Percentiles rank a stretch among this genome's conserved stretches.
Evolutionary conservation across 2,888 invertebrate genomes (phyloP).

Genomic region (Hoplodrina ambigua): DNA sequence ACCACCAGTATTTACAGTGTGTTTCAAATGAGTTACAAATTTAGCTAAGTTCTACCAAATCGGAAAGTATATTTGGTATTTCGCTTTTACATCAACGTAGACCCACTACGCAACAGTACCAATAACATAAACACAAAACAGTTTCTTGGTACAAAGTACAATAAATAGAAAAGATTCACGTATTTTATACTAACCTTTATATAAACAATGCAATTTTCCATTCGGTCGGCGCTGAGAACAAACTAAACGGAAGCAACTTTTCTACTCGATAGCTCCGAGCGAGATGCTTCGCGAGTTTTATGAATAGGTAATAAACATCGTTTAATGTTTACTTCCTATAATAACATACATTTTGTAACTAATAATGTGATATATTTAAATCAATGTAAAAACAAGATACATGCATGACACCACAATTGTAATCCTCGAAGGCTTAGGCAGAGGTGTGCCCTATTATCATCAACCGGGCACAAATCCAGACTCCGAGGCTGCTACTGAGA

Average conservation of each 20-base stretch:
- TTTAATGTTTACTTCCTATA: conserved; percentile 55
- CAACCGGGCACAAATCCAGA: too few relatives aligned
- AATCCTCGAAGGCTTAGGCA: too few relatives aligned
- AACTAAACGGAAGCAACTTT: conserved; percentile 68
- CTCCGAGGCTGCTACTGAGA: too few relatives aligned
- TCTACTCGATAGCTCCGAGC: conserved; percentile 64
- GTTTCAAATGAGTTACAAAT: too few relatives aligned
- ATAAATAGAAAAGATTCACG: conserved; percentile 44
- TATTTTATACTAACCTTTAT: conserved; percentile 53
- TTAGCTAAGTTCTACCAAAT: too few relatives aligned
- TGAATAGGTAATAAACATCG: conserved; percentile 65
- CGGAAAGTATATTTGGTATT: too few relatives aligned
- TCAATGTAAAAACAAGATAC: too few relatives aligned
- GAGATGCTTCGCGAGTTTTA: conserved; percentile 60
- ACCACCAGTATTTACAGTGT: background rate
- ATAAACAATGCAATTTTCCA: conserved; percentile 71
- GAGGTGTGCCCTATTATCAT: too few relatives aligned
- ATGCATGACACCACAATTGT: too few relatives aligned
- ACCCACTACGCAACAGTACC: conserved; percentile 9
- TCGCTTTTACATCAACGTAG: background rate
- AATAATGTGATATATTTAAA: conserved; percentile 9
- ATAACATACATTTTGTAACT: conserved; percentile 38
- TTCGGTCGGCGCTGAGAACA: conserved; percentile 63
- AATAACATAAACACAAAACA: conserved; percentile 43
- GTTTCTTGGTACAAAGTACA: conserved; percentile 28